Conservation (phyloP, 2,113 vertebrate species). For the Periophthalmodon schlosseri region DNA sequence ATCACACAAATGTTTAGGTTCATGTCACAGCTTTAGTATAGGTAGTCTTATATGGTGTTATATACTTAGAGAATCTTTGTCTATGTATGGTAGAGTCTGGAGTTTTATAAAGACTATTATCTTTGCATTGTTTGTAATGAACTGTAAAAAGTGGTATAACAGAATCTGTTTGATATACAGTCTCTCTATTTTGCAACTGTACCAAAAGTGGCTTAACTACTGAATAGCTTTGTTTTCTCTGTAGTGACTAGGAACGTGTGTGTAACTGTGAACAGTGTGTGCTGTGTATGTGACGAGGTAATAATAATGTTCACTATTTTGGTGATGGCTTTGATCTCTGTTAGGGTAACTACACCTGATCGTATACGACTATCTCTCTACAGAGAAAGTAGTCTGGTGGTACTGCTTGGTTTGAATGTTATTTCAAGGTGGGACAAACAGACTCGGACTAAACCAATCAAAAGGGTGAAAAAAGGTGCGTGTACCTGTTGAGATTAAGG, state of each 20-base stretch:
- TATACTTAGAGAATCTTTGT: conserved; percentile 87
- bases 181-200: conserved; percentile 92
- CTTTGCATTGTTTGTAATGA: conserved; percentile 95
- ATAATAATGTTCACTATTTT: conserved; percentile 74
- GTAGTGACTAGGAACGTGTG: conserved; percentile 81
- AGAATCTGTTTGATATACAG: conserved; percentile 89
- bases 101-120: conserved; percentile 95
- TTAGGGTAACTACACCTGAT: conserved; percentile 62
- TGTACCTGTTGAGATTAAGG: neutral
- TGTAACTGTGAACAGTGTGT: conserved; percentile 79
- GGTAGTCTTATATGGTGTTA: conserved; percentile 81
- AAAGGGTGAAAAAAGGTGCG: neutral
- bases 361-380: neutral
- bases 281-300: conserved; percentile 79
- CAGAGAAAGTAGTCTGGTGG: neutral
- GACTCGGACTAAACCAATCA: neutral
- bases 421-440: neutral
- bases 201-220: conserved; percentile 99
- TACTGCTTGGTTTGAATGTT: neutral
- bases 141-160: conserved; percentile 67
- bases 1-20: conserved; percentile 70
- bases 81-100: conserved; percentile 85
- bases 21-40: conserved; percentile 85
- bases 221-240: conserved; percentile 81
- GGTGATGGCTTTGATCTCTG: conserved; percentile 71